Conservation (phyloP, 2,797 vertebrate genomes). For the Ficedula albicollis region DNA sequence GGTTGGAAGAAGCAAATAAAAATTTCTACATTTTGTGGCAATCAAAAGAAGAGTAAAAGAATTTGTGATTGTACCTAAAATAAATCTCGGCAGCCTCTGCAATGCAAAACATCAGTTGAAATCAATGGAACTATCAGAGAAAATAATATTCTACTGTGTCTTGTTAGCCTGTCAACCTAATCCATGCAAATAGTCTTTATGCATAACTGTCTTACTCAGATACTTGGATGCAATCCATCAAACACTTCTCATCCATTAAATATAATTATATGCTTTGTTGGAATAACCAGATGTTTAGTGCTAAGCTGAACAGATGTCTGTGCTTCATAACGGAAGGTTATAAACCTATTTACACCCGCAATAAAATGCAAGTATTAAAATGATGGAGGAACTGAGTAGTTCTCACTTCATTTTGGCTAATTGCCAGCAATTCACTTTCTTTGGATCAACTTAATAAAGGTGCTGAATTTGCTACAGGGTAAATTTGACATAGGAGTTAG, state of each 20-base stretch:
- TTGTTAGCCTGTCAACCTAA: slow-evolving; percentile 60
- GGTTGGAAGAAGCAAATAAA: not conserved
- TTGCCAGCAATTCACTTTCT: not conserved
- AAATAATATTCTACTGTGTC: slow-evolving; percentile 15
- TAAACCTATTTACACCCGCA: slow-evolving; percentile 71
- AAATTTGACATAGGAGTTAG: not conserved
- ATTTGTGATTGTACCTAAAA: not conserved
- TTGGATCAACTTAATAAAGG: not conserved
- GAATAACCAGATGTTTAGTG: slow-evolving; percentile 77
- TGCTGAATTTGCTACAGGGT: not conserved
- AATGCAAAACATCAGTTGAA: not conserved
- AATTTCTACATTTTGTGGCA: not conserved
- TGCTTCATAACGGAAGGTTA: slow-evolving; percentile 70
- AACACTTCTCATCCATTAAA: slow-evolving; percentile 76
- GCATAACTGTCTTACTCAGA: slow-evolving; percentile 66
- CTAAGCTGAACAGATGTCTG: slow-evolving; percentile 74
- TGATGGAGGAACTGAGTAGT: slow-evolving; percentile 40
- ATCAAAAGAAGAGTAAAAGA: not conserved
- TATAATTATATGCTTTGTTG: slow-evolving; percentile 76
- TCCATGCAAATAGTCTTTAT: slow-evolving; percentile 54
- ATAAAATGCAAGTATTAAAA: slow-evolving; percentile 68
- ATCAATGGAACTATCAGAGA: not conserved
- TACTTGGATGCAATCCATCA: slow-evolving; percentile 71
- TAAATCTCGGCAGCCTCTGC: not conserved
- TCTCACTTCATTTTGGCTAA: slow-evolving; percentile 34